These are phyloP conservation scores for Orthosia gracilis DNA, from an alignment of 2,888 invertebrate species.

Conservation along the genomic window DNA sequence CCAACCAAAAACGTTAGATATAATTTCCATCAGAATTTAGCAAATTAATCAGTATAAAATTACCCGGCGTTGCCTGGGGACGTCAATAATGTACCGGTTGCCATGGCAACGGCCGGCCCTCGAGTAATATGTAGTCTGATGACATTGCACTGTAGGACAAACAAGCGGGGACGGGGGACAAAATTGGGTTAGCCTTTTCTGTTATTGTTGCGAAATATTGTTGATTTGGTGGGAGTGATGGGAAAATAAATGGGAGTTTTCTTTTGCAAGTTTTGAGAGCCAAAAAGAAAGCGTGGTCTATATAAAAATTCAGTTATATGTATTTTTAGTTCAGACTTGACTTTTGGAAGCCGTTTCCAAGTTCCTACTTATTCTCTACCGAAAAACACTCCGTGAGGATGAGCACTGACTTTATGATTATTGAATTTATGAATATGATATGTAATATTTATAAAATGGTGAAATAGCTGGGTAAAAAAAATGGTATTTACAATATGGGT, in stretches of 20 bases:
- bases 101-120: slow-evolving; percentile 66
- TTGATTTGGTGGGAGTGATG: not conserved
- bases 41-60: slow-evolving; percentile 65
- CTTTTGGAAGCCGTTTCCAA: too few relatives aligned
- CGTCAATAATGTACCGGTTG: slow-evolving; percentile 70
- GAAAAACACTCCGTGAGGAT: too few relatives aligned
- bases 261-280: not conserved
- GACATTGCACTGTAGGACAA: slow-evolving; percentile 57
- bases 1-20: slow-evolving; percentile 10
- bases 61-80: slow-evolving; percentile 43
- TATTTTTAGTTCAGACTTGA: too few relatives aligned
- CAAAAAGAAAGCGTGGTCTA: not conserved
- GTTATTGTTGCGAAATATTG: slow-evolving; percentile 35
- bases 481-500: too few relatives aligned
- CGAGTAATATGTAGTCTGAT: slow-evolving; percentile 53
- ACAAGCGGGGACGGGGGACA: slow-evolving; percentile 26
- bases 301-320: too few relatives aligned
- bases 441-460: too few relatives aligned
- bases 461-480: too few relatives aligned
- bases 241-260: not conserved
- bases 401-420: too few relatives aligned
- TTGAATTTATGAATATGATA: too few relatives aligned
- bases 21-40: slow-evolving; percentile 48
- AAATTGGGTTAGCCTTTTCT: slow-evolving; percentile 45
- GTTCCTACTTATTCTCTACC: too few relatives aligned